A percentile compares a stretch with the other conserved stretches of the same genome.
These are phyloP conservation scores for Chionis minor DNA, from an alignment of 2,113 vertebrate species.

Conservation along the genomic window DNA sequence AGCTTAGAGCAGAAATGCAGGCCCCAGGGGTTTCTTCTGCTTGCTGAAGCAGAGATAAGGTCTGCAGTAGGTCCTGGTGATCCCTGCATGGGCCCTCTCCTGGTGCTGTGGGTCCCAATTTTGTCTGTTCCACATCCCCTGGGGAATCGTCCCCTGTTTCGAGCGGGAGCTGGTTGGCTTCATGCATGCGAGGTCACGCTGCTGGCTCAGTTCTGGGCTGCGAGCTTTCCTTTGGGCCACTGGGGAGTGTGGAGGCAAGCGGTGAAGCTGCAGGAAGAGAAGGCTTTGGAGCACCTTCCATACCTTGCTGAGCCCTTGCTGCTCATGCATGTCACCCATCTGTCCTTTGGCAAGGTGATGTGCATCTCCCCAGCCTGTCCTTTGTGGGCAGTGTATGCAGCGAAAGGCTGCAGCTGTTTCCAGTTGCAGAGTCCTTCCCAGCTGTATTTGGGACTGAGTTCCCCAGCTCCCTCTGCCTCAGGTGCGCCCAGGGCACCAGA, in stretches of 20 bases:
- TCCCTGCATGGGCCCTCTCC: neutral
- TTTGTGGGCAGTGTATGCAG: neutral
- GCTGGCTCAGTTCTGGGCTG: neutral
- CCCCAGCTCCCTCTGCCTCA: neutral
- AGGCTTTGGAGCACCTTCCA: fast-evolving
- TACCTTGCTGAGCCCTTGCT: neutral
- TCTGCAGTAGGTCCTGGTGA: neutral
- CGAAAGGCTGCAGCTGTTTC: neutral
- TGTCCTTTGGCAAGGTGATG: neutral
- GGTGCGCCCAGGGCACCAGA: neutral
- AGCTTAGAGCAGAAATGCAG: neutral
- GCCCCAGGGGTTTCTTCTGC: neutral
- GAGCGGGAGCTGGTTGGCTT: neutral
- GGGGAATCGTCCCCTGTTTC: fast-evolving
- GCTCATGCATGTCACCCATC: neutral
- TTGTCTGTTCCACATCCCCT: fast-evolving
- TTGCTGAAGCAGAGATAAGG: neutral
- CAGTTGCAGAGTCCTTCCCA: neutral
- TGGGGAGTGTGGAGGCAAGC: fast-evolving
- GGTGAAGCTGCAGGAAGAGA: neutral
- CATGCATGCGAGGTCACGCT: neutral
- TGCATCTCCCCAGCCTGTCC: neutral
- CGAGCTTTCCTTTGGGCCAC: neutral
- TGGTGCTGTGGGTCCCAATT: neutral
- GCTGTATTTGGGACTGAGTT: neutral